Evolutionary conservation across 2,113 vertebrate species (phyloP).

Genomic region (Agelaius tricolor): DNA sequence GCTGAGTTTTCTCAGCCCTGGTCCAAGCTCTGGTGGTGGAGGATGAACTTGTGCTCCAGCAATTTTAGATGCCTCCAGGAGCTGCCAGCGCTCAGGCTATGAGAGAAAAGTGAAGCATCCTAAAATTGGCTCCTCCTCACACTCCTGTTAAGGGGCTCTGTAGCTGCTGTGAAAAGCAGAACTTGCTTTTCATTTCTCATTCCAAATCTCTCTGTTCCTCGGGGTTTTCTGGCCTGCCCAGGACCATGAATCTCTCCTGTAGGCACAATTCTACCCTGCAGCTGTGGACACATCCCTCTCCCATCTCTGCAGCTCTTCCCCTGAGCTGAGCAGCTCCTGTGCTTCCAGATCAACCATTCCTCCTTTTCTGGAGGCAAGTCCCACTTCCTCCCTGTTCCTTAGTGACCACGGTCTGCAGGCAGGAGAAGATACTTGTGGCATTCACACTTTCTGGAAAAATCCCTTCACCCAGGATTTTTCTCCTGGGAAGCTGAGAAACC

Average conservation of each 20-base stretch:
- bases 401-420: neutral
- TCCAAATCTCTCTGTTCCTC: neutral
- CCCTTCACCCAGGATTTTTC: no score
- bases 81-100: neutral
- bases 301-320: neutral
- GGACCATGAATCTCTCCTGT: neutral
- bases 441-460: no score
- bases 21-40: neutral
- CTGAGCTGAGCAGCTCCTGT: neutral
- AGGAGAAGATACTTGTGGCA: neutral
- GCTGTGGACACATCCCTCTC: neutral
- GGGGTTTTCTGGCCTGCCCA: neutral
- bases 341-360: neutral
- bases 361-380: neutral
- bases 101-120: neutral
- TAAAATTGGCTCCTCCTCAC: neutral
- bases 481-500: no score
- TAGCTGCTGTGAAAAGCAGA: neutral
- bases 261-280: neutral
- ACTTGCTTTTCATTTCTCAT: neutral
- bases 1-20: neutral
- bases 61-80: neutral
- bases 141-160: neutral
- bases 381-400: neutral
- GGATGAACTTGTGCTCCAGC: neutral